Conservation (phyloP, 2,888 invertebrate species). For the Polymixis flavicincta region DNA sequence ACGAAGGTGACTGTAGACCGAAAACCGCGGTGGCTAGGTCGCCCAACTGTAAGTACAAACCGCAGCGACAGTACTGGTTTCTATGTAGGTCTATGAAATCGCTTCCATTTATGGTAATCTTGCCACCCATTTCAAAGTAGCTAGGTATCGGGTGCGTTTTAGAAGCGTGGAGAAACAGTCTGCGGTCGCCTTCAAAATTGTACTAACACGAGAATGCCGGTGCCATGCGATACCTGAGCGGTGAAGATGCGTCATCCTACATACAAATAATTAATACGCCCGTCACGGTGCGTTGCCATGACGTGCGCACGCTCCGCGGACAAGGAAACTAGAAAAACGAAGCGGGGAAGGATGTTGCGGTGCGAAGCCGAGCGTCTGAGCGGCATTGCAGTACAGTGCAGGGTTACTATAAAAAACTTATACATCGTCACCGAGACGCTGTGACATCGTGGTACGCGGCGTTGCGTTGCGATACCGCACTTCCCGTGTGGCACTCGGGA, state of each 20-base stretch:
- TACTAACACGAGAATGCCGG: too few relatives aligned
- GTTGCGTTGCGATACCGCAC: too few relatives aligned
- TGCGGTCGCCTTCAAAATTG: background rate
- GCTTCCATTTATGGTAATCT: background rate
- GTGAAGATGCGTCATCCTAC: background rate
- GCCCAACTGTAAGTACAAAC: background rate
- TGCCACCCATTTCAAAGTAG: background rate
- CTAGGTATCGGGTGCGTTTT: too few relatives aligned
- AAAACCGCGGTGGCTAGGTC: background rate
- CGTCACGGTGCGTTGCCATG: too few relatives aligned
- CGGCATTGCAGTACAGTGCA: too few relatives aligned
- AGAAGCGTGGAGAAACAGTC: background rate
- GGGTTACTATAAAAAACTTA: too few relatives aligned
- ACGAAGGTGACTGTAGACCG: background rate
- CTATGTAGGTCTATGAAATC: background rate
- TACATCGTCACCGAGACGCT: too few relatives aligned
- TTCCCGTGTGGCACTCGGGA: too few relatives aligned
- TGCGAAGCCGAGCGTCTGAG: background rate
- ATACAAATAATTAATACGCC: background rate
- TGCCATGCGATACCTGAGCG: background rate
- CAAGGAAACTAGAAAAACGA: too few relatives aligned
- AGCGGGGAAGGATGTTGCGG: too few relatives aligned
- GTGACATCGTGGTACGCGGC: too few relatives aligned
- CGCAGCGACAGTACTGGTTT: background rate
- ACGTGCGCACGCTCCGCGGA: too few relatives aligned